These are phyloP conservation scores for Zaprionus nigranus DNA, from an alignment of 1,140 invertebrate genomes.

Conservation along the genomic window DNA sequence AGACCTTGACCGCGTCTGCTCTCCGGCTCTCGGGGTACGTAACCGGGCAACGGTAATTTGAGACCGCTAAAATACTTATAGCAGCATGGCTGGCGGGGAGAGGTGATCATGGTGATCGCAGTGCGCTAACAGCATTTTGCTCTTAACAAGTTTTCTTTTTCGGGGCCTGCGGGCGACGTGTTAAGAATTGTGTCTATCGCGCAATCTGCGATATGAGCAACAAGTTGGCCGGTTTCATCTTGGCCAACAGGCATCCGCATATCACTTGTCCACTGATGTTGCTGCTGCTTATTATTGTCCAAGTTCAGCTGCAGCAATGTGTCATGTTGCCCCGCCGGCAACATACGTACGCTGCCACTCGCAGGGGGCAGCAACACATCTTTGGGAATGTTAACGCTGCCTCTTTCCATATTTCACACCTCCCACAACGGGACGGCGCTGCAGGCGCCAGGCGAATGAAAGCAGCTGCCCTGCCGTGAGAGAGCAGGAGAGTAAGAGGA, in stretches of 20 bases:
- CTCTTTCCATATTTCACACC: constrained; percentile 63
- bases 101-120: constrained; percentile 45
- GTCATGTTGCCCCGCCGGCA: constrained; percentile 65
- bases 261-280: constrained; percentile 28
- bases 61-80: constrained; percentile 69
- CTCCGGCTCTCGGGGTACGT: neutral
- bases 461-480: constrained; percentile 43
- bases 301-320: constrained; percentile 75
- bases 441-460: constrained; percentile 68
- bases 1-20: constrained; percentile 71
- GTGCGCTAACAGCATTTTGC: constrained; percentile 75
- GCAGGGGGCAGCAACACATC: constrained; percentile 30
- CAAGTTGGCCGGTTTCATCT: constrained; percentile 51
- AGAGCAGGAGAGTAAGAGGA: neutral
- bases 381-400: constrained; percentile 42
- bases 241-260: constrained; percentile 51
- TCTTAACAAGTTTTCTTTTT: constrained; percentile 66
- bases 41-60: constrained; percentile 67
- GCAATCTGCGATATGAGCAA: constrained; percentile 48
- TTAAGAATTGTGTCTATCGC: constrained; percentile 71
- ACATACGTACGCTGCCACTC: constrained; percentile 3
- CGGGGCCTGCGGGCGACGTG: constrained; percentile 52
- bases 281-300: constrained; percentile 64
- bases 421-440: constrained; percentile 74
- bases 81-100: constrained; percentile 35